A percentile compares a stretch with the other conserved stretches of the same genome.
Conservation (phyloP, 2,888 invertebrate species). For the Timandra comae region DNA sequence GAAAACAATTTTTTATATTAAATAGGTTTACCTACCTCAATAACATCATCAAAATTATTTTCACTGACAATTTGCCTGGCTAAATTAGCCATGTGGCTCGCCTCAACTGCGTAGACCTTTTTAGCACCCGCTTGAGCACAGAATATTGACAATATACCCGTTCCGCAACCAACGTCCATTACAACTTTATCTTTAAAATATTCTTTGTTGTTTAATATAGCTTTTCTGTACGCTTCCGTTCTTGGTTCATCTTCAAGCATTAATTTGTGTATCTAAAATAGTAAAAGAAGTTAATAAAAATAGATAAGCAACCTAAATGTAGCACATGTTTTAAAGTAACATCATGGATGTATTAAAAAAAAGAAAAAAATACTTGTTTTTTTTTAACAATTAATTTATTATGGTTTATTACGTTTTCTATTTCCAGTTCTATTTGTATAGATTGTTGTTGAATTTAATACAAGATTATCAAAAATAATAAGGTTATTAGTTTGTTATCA, state of each 20-base stretch:
- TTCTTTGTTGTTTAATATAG: slow-evolving; percentile 81
- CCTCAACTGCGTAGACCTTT: slow-evolving; percentile 91
- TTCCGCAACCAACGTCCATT: slow-evolving; percentile 91
- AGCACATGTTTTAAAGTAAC: too few relatives aligned
- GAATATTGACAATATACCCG: slow-evolving; percentile 92
- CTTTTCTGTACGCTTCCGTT: slow-evolving; percentile 86
- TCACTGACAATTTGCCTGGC: slow-evolving; percentile 82
- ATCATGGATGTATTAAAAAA: too few relatives aligned
- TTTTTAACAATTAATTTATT: too few relatives aligned
- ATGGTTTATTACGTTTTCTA: too few relatives aligned
- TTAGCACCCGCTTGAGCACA: slow-evolving; percentile 93
- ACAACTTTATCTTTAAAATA: slow-evolving; percentile 87
- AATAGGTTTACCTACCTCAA: too few relatives aligned
- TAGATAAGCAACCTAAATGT: neutral
- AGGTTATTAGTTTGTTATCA: neutral
- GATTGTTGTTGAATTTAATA: too few relatives aligned
- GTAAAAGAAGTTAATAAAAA: too few relatives aligned
- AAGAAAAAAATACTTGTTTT: too few relatives aligned
- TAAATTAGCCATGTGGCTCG: slow-evolving; percentile 81
- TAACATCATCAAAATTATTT: slow-evolving; percentile 80
- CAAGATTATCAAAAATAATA: neutral
- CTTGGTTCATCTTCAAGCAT: slow-evolving; percentile 88
- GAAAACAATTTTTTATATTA: too few relatives aligned
- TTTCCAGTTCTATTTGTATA: too few relatives aligned
- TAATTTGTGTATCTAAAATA: slow-evolving; percentile 82